Conservation (phyloP, 2,888 invertebrate species). For the Meandrusa payeni region DNA sequence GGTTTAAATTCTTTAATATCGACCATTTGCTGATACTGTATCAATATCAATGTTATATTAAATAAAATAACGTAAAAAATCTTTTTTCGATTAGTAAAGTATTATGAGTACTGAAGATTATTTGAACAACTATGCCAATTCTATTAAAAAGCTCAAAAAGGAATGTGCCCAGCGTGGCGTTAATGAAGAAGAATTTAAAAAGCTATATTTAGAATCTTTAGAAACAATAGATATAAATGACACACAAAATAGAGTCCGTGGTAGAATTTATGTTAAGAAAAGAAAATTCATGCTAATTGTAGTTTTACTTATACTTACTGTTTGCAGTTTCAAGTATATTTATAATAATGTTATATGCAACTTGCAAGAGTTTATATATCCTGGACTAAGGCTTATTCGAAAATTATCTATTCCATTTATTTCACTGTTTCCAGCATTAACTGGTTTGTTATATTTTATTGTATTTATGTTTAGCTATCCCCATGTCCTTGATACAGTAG, state of each 20-base stretch:
- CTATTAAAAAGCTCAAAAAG: constrained; percentile 79
- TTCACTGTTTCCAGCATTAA: constrained; percentile 85
- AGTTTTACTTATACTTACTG: constrained; percentile 15
- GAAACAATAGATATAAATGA: constrained; percentile 50
- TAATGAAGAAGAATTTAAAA: constrained; percentile 82
- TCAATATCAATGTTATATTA: no score
- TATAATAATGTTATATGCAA: constrained; percentile 85
- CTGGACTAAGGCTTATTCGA: constrained; percentile 87
- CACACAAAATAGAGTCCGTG: neutral
- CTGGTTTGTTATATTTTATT: constrained; percentile 72
- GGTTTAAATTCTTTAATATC: no score
- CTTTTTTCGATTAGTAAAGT: no score
- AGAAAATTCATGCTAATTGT: constrained; percentile 28
- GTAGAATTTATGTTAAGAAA: constrained; percentile 11
- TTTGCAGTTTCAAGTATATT: constrained; percentile 80
- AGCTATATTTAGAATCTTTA: constrained; percentile 74
- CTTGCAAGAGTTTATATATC: constrained; percentile 90
- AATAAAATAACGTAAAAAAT: no score
- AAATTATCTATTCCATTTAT: constrained; percentile 89
- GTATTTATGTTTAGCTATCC: no score
- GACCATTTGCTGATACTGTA: no score
- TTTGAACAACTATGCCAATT: constrained; percentile 67
- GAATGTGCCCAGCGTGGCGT: constrained; percentile 82
- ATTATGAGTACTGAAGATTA: constrained; percentile 41
- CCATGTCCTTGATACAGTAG: no score